Evolutionary conservation across 2,113 vertebrate genomes (phyloP).

Genomic region (Tylochromis polylepis): DNA sequence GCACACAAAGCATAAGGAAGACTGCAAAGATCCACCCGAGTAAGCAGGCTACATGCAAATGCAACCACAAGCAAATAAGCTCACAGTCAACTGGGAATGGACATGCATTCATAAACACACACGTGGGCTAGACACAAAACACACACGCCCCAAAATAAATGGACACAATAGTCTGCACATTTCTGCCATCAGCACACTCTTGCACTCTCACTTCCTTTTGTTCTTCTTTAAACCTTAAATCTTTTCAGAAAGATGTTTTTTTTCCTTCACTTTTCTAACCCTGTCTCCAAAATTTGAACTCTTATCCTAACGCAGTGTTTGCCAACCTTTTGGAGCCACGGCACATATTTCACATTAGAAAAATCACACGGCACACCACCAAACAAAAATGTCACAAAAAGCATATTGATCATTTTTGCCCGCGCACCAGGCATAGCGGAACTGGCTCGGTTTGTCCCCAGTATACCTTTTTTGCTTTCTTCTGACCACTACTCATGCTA

Average conservation of each 20-base stretch:
- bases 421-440: too few species aligned
- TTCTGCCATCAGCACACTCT: neutral
- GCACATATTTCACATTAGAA: too few species aligned
- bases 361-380: too few species aligned
- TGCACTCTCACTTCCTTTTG: neutral
- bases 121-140: neutral
- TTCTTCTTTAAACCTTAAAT: neutral
- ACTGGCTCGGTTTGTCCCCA: too few species aligned
- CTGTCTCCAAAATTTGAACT: neutral
- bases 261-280: neutral
- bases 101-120: neutral
- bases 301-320: neutral
- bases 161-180: constrained; percentile 22
- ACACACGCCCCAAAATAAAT: neutral
- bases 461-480: too few species aligned
- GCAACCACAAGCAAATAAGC: constrained; percentile 10
- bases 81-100: neutral
- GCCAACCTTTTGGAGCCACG: too few species aligned
- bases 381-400: too few species aligned
- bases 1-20: neutral
- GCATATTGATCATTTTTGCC: too few species aligned
- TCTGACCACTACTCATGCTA: too few species aligned
- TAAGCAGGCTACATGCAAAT: constrained; percentile 17
- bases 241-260: neutral
- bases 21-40: neutral